phyloP scores from a whole-genome alignment of 2,113 vertebrate species.

The Capra hircus region DNA sequence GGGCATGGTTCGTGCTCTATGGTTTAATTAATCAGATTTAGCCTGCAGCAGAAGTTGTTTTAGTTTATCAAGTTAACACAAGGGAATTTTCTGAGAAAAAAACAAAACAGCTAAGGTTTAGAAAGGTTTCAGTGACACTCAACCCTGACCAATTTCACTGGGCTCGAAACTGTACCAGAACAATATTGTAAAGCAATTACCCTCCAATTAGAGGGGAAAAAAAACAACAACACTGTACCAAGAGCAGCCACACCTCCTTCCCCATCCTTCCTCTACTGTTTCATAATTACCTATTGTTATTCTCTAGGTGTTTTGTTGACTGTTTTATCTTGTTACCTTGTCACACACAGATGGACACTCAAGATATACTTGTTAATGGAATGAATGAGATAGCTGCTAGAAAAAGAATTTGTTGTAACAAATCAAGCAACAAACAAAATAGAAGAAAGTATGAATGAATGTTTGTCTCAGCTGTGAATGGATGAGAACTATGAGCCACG shows the following conservation, averaged over 20 bases:
- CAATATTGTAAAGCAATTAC: neutral
- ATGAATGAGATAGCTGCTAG: neutral
- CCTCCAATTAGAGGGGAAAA: neutral
- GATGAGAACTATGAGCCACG: neutral
- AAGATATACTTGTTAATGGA: neutral
- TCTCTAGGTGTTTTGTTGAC: neutral
- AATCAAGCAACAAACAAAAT: neutral
- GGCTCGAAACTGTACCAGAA: rapidly evolving
- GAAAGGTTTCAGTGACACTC: neutral
- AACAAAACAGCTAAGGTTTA: neutral
- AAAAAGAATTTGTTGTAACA: neutral
- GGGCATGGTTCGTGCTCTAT: neutral
- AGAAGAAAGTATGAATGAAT: neutral
- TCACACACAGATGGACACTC: neutral
- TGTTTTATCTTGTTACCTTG: neutral
- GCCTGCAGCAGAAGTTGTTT: neutral
- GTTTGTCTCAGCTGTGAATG: neutral
- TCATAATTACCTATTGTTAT: neutral
- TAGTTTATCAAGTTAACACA: neutral
- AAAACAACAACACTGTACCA: rapidly evolving
- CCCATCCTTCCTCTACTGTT: too few species aligned
- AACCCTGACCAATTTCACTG: neutral
- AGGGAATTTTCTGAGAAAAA: neutral
- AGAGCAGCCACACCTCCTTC: neutral
- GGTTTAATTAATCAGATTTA: neutral